Evolutionary conservation across 2,888 invertebrate species (phyloP), one percentile per base, ranked within the genome.

Genomic region (Magallana nippona): DNA sequence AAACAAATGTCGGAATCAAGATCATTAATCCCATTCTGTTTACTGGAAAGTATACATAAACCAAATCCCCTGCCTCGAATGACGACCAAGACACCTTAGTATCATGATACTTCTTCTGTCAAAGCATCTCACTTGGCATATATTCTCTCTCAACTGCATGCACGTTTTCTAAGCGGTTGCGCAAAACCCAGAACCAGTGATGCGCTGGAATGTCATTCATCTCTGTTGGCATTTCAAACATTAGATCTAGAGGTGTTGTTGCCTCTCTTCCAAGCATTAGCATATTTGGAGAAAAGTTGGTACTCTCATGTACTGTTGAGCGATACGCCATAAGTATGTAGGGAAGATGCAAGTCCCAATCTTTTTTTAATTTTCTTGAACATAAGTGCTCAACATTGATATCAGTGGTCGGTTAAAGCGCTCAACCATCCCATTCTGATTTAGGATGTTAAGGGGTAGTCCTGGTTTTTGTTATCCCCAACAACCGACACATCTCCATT

Each of bases 301-400:
- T 86, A 8, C 84, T 85, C 27, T 87, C 87, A 79, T 88, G 86
- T 22, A 81, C 82, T 15, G 81, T 17, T 1, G 83, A 22, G 55
- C 85, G 32, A 57, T 87, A 88, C 13, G 86, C 83, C 88, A 88
- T 88, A 55, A 84, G 81, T 2, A 86, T 84, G 56, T 83, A 86
- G 1, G 83, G 86, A 2, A 86, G n/a, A 10, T 81, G 80, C n/a
- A 11, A 15, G 55, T 77, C 82, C 85, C 82, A 82, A 15, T 81
- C 77, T 1, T 11, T 78, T n/a, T n/a, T 5, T 84, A 79, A 17
- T 81, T 58, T 1, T 78, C 60, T 22, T 81, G 58, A 2, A 86
- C 85, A 83, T 60, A 87, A 17, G 79, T 62, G 56, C 85, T 86
- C 1, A 87, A 32, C 88, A 87, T 88, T 1, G 84, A 56, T 13